Base-by-base conservation (phyloP, 2,888 invertebrate species). In the Lepidochrysops patricia region DNA sequence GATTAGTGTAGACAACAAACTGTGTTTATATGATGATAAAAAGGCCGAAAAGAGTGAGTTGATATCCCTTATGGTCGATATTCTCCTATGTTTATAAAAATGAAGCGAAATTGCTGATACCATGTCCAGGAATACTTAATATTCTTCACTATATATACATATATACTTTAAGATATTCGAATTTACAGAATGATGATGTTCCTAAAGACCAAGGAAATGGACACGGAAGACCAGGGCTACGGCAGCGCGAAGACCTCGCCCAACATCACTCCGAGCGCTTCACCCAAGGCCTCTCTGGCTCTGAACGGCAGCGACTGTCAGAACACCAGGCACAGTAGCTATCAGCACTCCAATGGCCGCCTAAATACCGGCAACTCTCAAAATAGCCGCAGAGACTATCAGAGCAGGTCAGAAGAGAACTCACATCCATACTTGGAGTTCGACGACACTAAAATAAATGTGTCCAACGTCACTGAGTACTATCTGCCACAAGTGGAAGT, bases 121-220 rank as follows among this genome's bases (percentile, higher is more conserved):
- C 13, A 13, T 9, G 25, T 29, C 12, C 35, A 19, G 37, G 3
- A 12, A 52, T 48, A 57, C 27, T 23, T 13, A 29, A 6, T 29
- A 13, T 13, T 9, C 19, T 23, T 5, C 4, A 5, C 12, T 1
- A 23, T 25, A 13, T 1, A 6, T 5, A 26, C 25, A 9, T 2
- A 50, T 26, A 4, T 3, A 9, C 5, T 1, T 34, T 32, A 57
- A 2, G 9, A 13, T 13, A 12, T 34, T 34, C n/a, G n/a, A n/a
- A 26, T n/a, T 57, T 69, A 19, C 82, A 89, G 88, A 62, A 88
- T 89, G 88, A 89, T 88, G 88, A 82, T 82, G 63, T 82, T 82
- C 15, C 65, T 86, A 29, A 86, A 85, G 62, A 75, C 82, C 0
- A 79, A 84, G 32, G 85, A 84, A 35, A 68, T 68, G 0, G 84